Conservation (phyloP, 2,113 vertebrate species). For the Salvelinus namaycush region DNA sequence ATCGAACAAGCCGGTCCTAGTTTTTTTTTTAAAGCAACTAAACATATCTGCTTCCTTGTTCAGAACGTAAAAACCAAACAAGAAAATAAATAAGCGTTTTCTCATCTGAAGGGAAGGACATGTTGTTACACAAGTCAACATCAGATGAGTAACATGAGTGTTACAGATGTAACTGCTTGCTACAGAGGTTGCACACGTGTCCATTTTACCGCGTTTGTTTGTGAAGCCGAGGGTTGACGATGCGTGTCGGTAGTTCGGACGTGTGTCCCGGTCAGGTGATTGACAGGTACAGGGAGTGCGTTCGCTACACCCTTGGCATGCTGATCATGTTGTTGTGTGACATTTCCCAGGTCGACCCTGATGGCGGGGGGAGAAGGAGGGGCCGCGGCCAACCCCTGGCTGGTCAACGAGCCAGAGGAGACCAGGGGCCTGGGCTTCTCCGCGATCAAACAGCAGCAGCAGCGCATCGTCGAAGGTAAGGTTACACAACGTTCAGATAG, state of each 20-base stretch:
- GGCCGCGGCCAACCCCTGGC: constrained; percentile 82
- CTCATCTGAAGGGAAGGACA: constrained; percentile 25
- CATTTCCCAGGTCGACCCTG: constrained; percentile 78
- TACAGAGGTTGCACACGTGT: constrained; percentile 22
- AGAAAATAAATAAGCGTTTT: constrained; percentile 32
- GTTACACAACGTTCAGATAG: too few relatives aligned
- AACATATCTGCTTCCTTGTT: not conserved
- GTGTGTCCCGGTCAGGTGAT: not conserved
- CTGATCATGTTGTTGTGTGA: not conserved
- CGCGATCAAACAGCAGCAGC: constrained; percentile 90
- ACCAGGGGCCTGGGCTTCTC: constrained; percentile 84
- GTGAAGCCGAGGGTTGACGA: constrained; percentile 22
- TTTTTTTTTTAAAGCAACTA: constrained; percentile 6
- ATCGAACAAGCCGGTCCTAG: constrained; percentile 27
- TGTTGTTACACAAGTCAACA: constrained; percentile 15
- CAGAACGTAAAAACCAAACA: constrained; percentile 28
- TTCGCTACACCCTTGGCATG: not conserved
- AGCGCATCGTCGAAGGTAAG: constrained; percentile 88
- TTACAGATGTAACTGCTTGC: constrained; percentile 41
- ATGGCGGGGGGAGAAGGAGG: constrained; percentile 72
- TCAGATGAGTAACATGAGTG: constrained; percentile 26
- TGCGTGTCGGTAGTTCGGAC: constrained; percentile 14
- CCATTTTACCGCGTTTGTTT: constrained; percentile 35
- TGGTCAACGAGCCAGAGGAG: constrained; percentile 90
- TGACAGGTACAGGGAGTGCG: not conserved